These are phyloP conservation scores for Ranitomeya imitator DNA, from an alignment of 2,113 vertebrate species.

Conservation along the genomic window DNA sequence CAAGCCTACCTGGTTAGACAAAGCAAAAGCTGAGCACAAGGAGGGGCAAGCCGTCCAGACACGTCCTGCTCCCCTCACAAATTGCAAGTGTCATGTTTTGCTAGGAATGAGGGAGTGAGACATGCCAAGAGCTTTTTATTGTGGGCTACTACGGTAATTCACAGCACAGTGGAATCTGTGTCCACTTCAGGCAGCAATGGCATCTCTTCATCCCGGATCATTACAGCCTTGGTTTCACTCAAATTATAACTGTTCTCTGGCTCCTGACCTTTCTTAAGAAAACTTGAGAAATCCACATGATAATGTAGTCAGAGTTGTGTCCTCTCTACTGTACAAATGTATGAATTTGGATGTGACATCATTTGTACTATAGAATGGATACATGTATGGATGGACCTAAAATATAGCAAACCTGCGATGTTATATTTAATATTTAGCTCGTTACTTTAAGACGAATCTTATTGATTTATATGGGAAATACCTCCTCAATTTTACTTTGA, in stretches of 20 bases:
- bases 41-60: constrained; percentile 21
- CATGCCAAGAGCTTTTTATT: constrained; percentile 18
- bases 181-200: neutral
- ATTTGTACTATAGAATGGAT: no score
- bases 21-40: constrained; percentile 8
- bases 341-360: no score
- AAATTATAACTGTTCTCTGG: neutral
- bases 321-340: no score
- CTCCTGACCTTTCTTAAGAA: neutral
- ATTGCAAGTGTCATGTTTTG: constrained; percentile 37
- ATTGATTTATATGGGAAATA: no score
- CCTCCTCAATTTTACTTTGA: no score
- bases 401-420: neutral
- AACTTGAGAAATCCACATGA: neutral
- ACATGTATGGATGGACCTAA: no score
- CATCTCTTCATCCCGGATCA: neutral
- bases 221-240: constrained; percentile 22
- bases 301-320: neutral
- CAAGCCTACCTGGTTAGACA: constrained; percentile 28
- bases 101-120: constrained; percentile 10
- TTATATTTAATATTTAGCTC: neutral
- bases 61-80: constrained; percentile 21
- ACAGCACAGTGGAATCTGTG: constrained; percentile 16
- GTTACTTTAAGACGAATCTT: no score
- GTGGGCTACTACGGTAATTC: neutral